Evolutionary conservation across 2,797 vertebrate species (phyloP).

Genomic region (Scolopax bukidnonensis): DNA sequence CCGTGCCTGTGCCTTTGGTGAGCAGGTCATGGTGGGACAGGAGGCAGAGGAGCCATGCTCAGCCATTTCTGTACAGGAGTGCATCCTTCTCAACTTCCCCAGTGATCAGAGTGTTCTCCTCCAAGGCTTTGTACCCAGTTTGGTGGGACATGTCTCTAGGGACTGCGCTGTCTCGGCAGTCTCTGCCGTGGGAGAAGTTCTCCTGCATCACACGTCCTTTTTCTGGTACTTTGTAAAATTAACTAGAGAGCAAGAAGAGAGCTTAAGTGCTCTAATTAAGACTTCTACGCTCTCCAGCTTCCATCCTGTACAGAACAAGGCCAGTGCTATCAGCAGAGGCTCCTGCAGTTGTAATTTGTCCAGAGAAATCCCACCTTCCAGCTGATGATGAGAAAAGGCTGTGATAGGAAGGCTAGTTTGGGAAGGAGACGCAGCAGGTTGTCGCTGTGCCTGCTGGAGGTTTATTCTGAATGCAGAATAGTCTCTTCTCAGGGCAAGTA

Average conservation of each 20-base stretch:
- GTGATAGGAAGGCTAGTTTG: accelerated
- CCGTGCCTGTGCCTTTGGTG: not conserved
- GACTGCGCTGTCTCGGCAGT: accelerated
- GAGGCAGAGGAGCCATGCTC: not conserved
- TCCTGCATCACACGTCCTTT: not conserved
- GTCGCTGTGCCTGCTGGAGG: not conserved
- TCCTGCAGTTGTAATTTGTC: not conserved
- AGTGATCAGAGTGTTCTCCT: not conserved
- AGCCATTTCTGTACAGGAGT: accelerated
- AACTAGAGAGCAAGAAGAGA: not conserved
- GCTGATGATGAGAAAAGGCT: not conserved
- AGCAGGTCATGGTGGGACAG: not conserved
- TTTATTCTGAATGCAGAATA: not conserved
- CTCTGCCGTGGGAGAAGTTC: not conserved
- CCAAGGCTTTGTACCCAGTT: not conserved
- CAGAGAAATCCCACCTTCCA: not conserved
- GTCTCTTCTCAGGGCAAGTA: not conserved
- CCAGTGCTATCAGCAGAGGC: not conserved
- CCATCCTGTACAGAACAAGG: not conserved
- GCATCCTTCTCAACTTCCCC: not conserved
- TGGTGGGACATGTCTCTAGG: accelerated
- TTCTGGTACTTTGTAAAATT: not conserved
- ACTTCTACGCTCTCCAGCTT: not conserved
- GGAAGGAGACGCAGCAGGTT: not conserved
- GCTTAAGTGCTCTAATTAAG: not conserved